Conservation (phyloP, 2,888 invertebrate species). For the Acanthosoma haemorrhoidale region DNA sequence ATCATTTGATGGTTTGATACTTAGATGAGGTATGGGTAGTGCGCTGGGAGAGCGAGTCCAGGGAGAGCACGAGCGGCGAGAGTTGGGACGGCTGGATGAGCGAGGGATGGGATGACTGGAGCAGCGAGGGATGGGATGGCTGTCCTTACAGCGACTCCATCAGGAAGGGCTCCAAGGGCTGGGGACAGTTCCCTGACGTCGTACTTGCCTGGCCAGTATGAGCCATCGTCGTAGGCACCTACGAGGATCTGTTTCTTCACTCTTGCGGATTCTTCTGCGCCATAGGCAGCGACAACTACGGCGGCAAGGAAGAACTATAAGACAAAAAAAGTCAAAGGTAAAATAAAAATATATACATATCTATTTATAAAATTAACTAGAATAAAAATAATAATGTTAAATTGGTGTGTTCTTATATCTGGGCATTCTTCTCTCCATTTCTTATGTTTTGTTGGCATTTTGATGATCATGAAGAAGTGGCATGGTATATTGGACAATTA, state of each 20-base stretch:
- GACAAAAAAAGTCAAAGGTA: not conserved
- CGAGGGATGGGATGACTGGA: not conserved
- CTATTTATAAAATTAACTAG: too few species aligned
- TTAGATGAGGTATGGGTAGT: constrained; percentile 3
- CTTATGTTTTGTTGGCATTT: too few species aligned
- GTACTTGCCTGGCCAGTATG: constrained; percentile 6
- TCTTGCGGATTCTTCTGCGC: not conserved
- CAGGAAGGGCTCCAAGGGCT: not conserved
- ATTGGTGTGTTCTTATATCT: too few species aligned
- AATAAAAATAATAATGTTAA: too few species aligned
- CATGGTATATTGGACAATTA: too few species aligned
- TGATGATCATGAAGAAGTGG: too few species aligned
- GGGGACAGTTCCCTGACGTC: not conserved
- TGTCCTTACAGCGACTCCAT: not conserved
- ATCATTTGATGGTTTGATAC: not conserved
- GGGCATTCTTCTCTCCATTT: too few species aligned
- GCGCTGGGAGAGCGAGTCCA: not conserved
- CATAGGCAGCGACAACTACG: not conserved
- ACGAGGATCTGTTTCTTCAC: not conserved
- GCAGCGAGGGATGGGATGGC: not conserved
- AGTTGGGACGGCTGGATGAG: not conserved
- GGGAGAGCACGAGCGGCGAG: not conserved
- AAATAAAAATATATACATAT: not conserved
- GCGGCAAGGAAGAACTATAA: not conserved
- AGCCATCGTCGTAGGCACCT: not conserved